Base-by-base conservation (phyloP, 2,888 invertebrate species). In the Baronia brevicornis region DNA sequence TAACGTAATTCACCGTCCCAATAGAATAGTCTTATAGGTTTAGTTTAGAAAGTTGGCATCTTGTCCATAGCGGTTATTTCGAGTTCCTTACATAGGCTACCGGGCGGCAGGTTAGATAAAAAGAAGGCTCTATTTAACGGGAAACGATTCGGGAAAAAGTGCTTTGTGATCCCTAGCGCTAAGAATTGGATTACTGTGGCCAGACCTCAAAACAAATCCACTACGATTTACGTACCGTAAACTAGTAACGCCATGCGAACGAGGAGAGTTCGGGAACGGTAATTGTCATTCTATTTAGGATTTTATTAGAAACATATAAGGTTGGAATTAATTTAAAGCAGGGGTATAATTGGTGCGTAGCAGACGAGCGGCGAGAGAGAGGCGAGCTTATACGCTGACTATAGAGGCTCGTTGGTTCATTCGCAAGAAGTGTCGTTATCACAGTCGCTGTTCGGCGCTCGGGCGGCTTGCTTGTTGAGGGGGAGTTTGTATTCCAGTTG, bases 151-250 rank as follows among this genome's bases (percentile, higher is more conserved):
- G 56, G 77, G 62, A 80, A 79, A 80, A 79, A 67, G 71, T 43
- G 55, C 70, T 70, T 59, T 78, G 60, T 60, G 68, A 54, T 61
- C 56, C 56, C 47, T 51, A 49, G 58, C 49, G 63, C 60, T 63
- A 79, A 79, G 78, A 75, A 60, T 66, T 56, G 72, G 69, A 79
- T 79, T 78, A 71, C 65, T 56, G 57, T 77, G 69, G 70, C 75
- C 48, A 48, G 52, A 51, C 60, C 62, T 59, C 68, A 75, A 75
- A 78, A 75, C 78, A 79, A 79, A 79, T 78, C 70, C 68, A 79
- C 77, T 70, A 73, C 78, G 73, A 74, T 80, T 80, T 77, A 79
- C 78, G 80, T 77, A 77, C 78, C 77, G 79, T 80, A 80, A 80
- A 77, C 77, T 79, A 77, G 77, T 77, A 77, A 77, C 74, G 72